phyloP scores from a whole-genome alignment of 2,797 vertebrate genomes.

The Cheracebus regulus region DNA sequence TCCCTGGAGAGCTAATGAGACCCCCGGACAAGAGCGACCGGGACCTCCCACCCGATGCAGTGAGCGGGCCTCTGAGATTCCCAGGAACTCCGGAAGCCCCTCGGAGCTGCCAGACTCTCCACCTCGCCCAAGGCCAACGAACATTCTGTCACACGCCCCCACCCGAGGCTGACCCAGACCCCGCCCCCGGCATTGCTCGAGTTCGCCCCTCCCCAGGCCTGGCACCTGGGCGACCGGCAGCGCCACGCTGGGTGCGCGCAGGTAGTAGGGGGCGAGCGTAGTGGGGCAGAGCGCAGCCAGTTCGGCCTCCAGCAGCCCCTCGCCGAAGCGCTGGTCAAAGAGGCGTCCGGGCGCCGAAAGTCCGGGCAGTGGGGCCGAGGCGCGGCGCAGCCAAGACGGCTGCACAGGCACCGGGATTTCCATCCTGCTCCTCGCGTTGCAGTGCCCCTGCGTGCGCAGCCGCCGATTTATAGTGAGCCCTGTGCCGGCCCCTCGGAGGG shows the following conservation, averaged over 20 bases:
- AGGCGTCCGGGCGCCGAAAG: conserved; percentile 76
- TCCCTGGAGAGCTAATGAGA: background rate
- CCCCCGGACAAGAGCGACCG: background rate
- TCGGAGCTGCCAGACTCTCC: background rate
- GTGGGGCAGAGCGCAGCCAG: conserved; percentile 72
- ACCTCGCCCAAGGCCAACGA: background rate
- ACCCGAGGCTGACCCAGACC: background rate
- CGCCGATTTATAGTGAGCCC: conserved; percentile 60
- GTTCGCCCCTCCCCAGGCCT: conserved; percentile 22
- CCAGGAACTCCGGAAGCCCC: background rate
- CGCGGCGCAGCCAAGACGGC: conserved; percentile 83
- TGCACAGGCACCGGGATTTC: conserved; percentile 80
- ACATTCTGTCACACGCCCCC: background rate
- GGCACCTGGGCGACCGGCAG: conserved; percentile 70
- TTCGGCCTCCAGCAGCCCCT: conserved; percentile 81
- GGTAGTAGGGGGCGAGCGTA: conserved; percentile 77
- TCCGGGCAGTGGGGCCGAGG: conserved; percentile 64
- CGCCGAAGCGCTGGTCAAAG: conserved; percentile 83
- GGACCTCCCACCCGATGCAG: background rate
- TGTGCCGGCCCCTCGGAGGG: conserved; percentile 48
- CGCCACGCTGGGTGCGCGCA: conserved; percentile 77
- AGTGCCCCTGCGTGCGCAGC: background rate
- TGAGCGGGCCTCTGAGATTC: background rate
- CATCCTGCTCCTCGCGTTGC: conserved; percentile 54
- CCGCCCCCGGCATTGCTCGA: background rate